Conservation (phyloP, 2,888 invertebrate genomes). For the Ornithoptera alexandrae region DNA sequence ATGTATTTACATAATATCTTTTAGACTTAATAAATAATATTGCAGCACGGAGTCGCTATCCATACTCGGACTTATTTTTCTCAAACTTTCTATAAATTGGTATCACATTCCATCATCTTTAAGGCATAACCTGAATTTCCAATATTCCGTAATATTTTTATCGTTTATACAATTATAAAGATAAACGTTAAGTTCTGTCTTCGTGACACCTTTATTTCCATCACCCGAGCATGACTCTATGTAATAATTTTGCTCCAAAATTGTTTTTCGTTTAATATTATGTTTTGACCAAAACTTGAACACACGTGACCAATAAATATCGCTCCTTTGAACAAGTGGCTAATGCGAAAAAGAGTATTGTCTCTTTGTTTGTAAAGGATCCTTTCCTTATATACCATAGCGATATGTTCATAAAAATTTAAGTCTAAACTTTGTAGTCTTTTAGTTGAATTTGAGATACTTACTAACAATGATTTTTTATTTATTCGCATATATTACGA, state of each 20-base stretch:
- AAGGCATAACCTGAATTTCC: slow-evolving; percentile 15
- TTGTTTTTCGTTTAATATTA: not conserved
- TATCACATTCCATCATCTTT: slow-evolving; percentile 18
- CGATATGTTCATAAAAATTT: slow-evolving; percentile 78
- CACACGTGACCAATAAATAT: slow-evolving; percentile 9
- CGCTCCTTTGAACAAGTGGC: slow-evolving; percentile 10
- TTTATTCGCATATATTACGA: slow-evolving; percentile 41
- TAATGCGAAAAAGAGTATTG: slow-evolving; percentile 63
- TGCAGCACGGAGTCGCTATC: slow-evolving; percentile 57
- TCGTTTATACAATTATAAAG: not conserved
- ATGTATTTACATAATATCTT: slow-evolving; percentile 47
- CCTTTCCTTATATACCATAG: slow-evolving; percentile 66
- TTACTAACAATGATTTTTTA: slow-evolving; percentile 70
- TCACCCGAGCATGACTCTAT: too few relatives aligned
- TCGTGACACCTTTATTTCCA: not conserved
- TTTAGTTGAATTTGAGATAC: slow-evolving; percentile 78
- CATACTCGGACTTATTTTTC: slow-evolving; percentile 8
- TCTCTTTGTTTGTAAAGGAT: slow-evolving; percentile 68
- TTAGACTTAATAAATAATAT: slow-evolving; percentile 75
- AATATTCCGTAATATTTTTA: not conserved
- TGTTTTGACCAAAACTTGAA: slow-evolving; percentile 1
- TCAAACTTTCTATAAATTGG: slow-evolving; percentile 8
- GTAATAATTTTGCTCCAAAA: not conserved
- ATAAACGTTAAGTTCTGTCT: not conserved
- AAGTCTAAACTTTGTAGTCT: slow-evolving; percentile 77